Conservation (phyloP, 1,140 invertebrate genomes). For the Alviniconcha marisindica region DNA sequence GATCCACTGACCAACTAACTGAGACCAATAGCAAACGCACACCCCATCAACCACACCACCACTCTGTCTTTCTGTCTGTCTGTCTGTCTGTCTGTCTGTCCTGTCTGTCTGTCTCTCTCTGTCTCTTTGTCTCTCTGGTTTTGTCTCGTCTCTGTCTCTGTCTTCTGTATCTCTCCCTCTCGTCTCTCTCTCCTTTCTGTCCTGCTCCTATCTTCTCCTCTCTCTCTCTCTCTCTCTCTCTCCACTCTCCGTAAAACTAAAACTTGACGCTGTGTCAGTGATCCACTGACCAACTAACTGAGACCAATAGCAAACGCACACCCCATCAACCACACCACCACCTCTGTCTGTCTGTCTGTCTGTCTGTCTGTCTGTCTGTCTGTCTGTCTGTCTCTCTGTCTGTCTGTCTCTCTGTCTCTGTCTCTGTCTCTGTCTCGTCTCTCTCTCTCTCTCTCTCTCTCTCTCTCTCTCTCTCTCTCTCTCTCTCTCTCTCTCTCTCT, state of each 20-base stretch:
- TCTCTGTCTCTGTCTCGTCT: too few species aligned
- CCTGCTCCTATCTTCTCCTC: too few species aligned
- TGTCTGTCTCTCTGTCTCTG: background rate
- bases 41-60: background rate
- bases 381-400: background rate
- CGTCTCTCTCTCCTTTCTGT: too few species aligned
- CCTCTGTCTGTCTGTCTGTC: background rate
- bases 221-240: background rate
- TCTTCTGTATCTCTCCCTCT: background rate
- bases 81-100: constrained; percentile 16
- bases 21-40: too few species aligned
- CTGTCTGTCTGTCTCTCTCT: constrained; percentile 27
- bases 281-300: too few species aligned
- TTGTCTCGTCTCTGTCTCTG: background rate
- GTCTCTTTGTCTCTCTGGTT: background rate
- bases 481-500: background rate
- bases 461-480: background rate
- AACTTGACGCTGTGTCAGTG: background rate
- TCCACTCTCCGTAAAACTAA: background rate
- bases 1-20: too few species aligned
- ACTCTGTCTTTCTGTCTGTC: background rate
- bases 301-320: too few species aligned
- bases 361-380: background rate
- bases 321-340: background rate
- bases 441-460: constrained; percentile 4